These are phyloP conservation scores for Luperina nickerlii DNA, from an alignment of 2,888 invertebrate genomes.

Conservation along the genomic window DNA sequence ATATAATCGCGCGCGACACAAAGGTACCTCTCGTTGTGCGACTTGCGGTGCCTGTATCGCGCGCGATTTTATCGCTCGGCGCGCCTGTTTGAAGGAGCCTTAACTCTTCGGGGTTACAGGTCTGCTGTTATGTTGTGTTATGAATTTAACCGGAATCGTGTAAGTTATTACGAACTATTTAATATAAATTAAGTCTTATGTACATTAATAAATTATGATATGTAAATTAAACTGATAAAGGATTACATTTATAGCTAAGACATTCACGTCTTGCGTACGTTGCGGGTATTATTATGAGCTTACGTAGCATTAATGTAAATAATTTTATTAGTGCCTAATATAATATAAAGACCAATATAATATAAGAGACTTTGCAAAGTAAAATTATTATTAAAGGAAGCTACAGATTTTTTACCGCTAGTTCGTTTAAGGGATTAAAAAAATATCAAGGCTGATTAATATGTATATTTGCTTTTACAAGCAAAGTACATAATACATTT, in stretches of 20 bases:
- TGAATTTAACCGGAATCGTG: not conserved
- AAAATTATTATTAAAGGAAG: conserved; percentile 1
- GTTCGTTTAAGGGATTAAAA: not conserved
- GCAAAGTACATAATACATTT: too few relatives aligned
- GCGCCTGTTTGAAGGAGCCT: too few relatives aligned
- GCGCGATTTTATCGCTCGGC: too few relatives aligned
- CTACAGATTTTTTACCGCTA: not conserved
- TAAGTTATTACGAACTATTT: not conserved
- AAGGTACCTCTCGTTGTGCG: too few relatives aligned
- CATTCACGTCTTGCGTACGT: conserved; percentile 12
- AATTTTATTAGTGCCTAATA: conserved; percentile 22
- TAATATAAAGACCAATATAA: not conserved
- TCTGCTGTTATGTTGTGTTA: not conserved
- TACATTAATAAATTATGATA: not conserved
- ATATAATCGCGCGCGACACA: too few relatives aligned
- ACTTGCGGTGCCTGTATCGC: too few relatives aligned
- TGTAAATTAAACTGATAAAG: conserved; percentile 29
- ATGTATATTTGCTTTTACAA: not conserved
- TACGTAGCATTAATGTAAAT: conserved; percentile 17
- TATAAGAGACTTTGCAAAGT: not conserved
- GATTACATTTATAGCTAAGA: conserved; percentile 13
- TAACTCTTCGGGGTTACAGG: not conserved
- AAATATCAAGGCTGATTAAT: not conserved
- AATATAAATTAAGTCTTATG: not conserved
- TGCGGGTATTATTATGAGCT: conserved; percentile 9